phyloP scores from a whole-genome alignment of 2,888 invertebrate species.

The Temnothorax ravouxi region DNA sequence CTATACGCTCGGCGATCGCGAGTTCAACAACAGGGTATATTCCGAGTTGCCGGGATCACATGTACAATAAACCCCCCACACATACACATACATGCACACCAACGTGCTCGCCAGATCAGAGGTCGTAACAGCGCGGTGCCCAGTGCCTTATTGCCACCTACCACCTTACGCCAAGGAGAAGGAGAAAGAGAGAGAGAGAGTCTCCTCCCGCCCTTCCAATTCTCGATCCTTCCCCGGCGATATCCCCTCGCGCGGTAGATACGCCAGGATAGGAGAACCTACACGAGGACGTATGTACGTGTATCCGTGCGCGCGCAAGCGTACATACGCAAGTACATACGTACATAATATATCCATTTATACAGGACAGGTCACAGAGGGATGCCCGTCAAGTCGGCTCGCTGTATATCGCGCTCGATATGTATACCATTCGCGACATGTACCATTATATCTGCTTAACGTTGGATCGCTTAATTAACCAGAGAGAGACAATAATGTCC shows the following conservation, averaged over 20 bases:
- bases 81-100: neutral
- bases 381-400: neutral
- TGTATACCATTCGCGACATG: too few relatives aligned
- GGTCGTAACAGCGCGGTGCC: constrained; percentile 85
- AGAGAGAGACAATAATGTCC: neutral
- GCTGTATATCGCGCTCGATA: too few relatives aligned
- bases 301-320: constrained; percentile 19
- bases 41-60: neutral
- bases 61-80: neutral
- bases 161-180: constrained; percentile 67
- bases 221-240: constrained; percentile 65
- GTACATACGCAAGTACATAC: constrained; percentile 11
- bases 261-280: constrained; percentile 4
- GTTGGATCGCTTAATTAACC: neutral
- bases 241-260: constrained; percentile 55
- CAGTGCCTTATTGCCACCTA: constrained; percentile 83
- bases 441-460: neutral
- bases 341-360: neutral
- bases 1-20: neutral
- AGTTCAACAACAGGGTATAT: constrained; percentile 9
- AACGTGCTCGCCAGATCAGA: constrained; percentile 80
- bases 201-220: constrained; percentile 59
- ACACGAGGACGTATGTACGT: constrained; percentile 32
- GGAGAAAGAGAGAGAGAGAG: neutral
- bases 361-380: constrained; percentile 8